Evolutionary conservation across 92 coral and sea anemone genomes (phyloP), one percentile per base, ranked within the genome.

Genomic region (Bergia puertoricense): DNA sequence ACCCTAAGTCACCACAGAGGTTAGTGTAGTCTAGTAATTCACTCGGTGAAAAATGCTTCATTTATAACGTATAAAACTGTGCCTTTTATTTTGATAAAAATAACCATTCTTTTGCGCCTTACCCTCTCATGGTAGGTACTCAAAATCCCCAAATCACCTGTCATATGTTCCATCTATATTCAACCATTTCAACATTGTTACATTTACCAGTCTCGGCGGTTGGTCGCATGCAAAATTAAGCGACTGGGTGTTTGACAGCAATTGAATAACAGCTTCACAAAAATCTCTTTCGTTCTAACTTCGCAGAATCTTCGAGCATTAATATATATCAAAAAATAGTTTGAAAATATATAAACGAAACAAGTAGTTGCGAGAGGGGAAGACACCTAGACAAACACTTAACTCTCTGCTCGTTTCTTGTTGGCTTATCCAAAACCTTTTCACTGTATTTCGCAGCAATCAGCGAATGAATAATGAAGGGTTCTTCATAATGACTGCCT

Each of bases 211-310:
- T 44, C 87, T 45, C 67, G 15, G 42, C 62, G 16, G 87, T 71
- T 71, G 87, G 87, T 72, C 78, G 68, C 77, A 37, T 84, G 66
- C 56, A 76, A 69, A 84, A 72, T 68, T n/a, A 45, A 36, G 54
- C 18, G 8, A 48, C 42, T 42, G 10, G 36, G 54, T 83, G 54
- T 23, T 76, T 51, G 23, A 13, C 23, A 76, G 80, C 80, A 76
- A 76, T 76, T 76, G 48, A 76, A 76, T 76, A 42, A 42, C 50
- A 8, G 50, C 46, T 76, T 76, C 20, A 74, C 22, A 20, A 20
- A 62, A 84, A 46, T 41, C 30, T 8, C n/a, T 67, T 82, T 71
- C 8, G 2, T 76, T 40, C 51, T 15, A 5, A 41, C 13, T 18
- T 76, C 16, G n/a, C 38, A 40, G 3, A 84, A 38, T 65, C 16